phyloP scores from a whole-genome alignment of 2,113 vertebrate genomes.

The Nycticryphes semicollaris region DNA sequence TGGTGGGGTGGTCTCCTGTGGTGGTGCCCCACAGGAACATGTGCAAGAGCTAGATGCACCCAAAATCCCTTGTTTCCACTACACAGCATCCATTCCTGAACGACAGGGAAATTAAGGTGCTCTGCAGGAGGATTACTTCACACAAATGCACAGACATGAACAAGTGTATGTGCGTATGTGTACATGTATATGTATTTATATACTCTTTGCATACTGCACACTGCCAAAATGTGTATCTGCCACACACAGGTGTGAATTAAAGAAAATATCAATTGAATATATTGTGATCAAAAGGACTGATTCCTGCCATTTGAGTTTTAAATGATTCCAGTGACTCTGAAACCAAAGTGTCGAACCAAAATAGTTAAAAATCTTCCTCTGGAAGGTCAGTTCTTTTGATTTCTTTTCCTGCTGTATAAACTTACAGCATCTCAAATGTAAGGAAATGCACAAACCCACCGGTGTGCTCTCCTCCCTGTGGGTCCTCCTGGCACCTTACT shows the following conservation, averaged over 20 bases:
- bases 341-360: not conserved
- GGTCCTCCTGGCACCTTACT: not conserved
- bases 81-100: accelerated
- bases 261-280: not conserved
- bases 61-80: not conserved
- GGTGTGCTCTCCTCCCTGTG: not conserved
- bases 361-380: not conserved
- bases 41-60: too few species aligned
- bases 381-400: not conserved
- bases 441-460: not conserved
- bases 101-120: not conserved
- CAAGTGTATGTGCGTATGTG: not conserved
- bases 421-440: not conserved
- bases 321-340: not conserved
- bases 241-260: not conserved
- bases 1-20: accelerated
- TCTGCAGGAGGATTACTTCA: not conserved
- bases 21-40: accelerated
- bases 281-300: not conserved
- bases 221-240: not conserved
- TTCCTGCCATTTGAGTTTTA: not conserved
- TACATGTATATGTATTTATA: not conserved
- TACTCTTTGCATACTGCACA: too few species aligned
- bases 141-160: too few species aligned
- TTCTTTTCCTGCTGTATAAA: not conserved